Conservation (phyloP, 2,797 vertebrate genomes). For the Pipistrellus pipistrellus region DNA sequence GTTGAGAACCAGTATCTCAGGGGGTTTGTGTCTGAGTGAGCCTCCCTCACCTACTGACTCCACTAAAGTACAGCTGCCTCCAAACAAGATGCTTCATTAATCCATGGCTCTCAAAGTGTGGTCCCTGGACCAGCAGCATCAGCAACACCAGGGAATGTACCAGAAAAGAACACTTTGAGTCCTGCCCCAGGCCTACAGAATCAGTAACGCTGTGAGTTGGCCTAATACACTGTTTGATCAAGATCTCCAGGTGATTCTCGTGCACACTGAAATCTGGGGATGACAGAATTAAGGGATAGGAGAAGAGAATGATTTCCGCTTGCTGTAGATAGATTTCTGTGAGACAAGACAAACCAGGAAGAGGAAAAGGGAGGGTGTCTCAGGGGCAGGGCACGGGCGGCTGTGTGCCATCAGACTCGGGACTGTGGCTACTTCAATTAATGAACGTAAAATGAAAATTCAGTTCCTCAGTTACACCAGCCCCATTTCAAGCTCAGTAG, state of each 20-base stretch:
- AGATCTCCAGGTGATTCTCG: background rate
- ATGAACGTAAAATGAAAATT: conserved; percentile 45
- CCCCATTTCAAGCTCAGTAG: conserved; percentile 28
- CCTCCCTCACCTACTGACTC: background rate
- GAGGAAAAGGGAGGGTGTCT: background rate
- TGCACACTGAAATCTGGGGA: background rate
- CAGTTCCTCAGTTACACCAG: background rate
- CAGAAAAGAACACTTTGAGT: background rate
- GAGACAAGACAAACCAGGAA: background rate
- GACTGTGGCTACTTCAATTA: conserved; percentile 21
- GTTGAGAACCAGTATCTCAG: background rate
- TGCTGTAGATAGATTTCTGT: conserved; percentile 11
- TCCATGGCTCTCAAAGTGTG: conserved; percentile 16
- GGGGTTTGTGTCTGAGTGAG: background rate
- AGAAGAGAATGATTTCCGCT: conserved; percentile 34
- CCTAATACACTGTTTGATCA: background rate
- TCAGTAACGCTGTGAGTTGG: background rate
- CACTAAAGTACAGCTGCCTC: background rate
- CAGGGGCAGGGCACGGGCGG: background rate
- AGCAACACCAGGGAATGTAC: background rate
- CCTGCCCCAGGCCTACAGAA: background rate
- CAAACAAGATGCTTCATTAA: background rate
- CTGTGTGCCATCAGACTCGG: background rate
- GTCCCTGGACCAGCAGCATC: background rate
- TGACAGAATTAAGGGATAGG: background rate